Evolutionary conservation across 2,888 invertebrate species (phyloP), one percentile per base, ranked within the genome.

Genomic region (Carterocephalus palaemon): DNA sequence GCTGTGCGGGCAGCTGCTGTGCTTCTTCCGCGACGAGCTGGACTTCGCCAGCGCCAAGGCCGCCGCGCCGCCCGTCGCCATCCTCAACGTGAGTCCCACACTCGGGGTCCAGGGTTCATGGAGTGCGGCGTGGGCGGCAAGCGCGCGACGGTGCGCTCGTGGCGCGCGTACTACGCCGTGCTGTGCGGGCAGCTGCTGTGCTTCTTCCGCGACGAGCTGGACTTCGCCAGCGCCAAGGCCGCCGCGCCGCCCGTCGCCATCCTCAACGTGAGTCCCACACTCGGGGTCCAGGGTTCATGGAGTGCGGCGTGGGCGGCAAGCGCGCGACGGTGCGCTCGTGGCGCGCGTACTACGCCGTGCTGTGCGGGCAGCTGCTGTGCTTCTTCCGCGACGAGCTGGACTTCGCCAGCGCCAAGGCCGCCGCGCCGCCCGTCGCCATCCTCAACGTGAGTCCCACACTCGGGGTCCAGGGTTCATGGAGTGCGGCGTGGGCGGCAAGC

Each of bases 311-410:
- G n/a, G n/a, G n/a, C n/a, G n/a, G n/a, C n/a, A n/a, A n/a, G 79
- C 93, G 95, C 56, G 97, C 99, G 0, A 94, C 98, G 0, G 95
- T 98, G 3, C 90, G 99, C 3, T 95, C 97, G 0, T 99, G 99
- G 99, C 97, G 98, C 65, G 91, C 90, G 42, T 96, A 95, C 85
- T 96, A 98, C 81, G 94, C 96, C 0, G 98, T 98, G 42, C 89
- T 99, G 13, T 99, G 98, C 71, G 99, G 99, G 0, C 99, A 99
- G 73, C 86, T 98, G 60, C 86, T 99, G 39, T 98, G 98, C 85
- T 99, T 99, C 92, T 99, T 99, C 89, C 94, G 97, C 69, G 97
- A 98, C 71, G 94, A 95, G 67, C 92, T 93, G 57, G 97, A 97
- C 79, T 98, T 97, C 83, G 89, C 91, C 49, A 92, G 92, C 55